Evolutionary conservation across 2,888 invertebrate species (phyloP).

Genomic region (Heliconius ismenius): DNA sequence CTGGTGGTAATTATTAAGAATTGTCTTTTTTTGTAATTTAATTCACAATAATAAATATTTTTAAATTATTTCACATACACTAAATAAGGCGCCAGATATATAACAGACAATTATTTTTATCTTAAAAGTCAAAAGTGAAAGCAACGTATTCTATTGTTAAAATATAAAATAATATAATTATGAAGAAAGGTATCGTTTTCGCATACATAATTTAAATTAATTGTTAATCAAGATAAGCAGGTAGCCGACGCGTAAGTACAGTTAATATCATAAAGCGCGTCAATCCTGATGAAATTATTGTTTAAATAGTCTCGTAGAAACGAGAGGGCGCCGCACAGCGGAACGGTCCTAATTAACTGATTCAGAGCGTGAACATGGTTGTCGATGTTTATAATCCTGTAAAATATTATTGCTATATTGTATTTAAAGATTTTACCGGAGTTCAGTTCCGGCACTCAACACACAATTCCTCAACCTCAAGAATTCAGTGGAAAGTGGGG

Average conservation of each 20-base stretch:
- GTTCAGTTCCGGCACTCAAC: too few species aligned
- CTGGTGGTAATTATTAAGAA: too few species aligned
- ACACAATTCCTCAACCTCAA: too few species aligned
- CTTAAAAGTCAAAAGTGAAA: not conserved
- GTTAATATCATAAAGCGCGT: constrained; percentile 51
- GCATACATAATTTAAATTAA: constrained; percentile 29
- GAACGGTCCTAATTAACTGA: constrained; percentile 80
- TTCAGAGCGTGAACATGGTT: constrained; percentile 65
- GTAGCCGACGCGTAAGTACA: constrained; percentile 41
- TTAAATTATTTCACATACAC: too few species aligned
- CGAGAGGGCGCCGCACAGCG: constrained; percentile 64
- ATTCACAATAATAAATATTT: too few species aligned
- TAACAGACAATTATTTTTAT: not conserved
- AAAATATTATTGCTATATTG: not conserved
- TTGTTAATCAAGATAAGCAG: constrained; percentile 36
- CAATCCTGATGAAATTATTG: constrained; percentile 60
- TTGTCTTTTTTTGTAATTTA: too few species aligned
- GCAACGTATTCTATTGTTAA: not conserved
- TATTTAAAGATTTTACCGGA: too few species aligned
- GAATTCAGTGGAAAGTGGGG: too few species aligned
- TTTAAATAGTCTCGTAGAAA: constrained; percentile 68
- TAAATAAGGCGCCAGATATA: too few species aligned
- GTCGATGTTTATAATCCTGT: not conserved
- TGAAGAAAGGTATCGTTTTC: constrained; percentile 4
- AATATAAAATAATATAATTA: not conserved